These are phyloP conservation scores for Acleris literana DNA, from an alignment of 2,888 invertebrate species.

Conservation along the genomic window DNA sequence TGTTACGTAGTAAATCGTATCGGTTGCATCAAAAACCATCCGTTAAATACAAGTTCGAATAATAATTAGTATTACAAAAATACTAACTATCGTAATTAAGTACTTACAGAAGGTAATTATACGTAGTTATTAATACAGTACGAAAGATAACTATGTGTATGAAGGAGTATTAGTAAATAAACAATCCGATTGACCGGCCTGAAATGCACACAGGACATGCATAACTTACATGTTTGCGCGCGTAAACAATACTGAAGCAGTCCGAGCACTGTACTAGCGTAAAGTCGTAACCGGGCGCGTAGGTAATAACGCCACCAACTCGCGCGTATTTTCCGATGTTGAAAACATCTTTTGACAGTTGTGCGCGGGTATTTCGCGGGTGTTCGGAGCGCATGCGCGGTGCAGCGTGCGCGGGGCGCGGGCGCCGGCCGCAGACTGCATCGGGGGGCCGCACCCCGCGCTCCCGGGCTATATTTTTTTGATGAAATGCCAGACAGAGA, in stretches of 20 bases:
- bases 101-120: background rate
- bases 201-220: slow-evolving; percentile 70
- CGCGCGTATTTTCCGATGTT: slow-evolving; percentile 15
- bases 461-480: slow-evolving; percentile 33
- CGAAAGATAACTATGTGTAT: background rate
- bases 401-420: slow-evolving; percentile 62
- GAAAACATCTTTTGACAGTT: slow-evolving; percentile 40
- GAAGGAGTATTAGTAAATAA: slow-evolving; percentile 37
- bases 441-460: slow-evolving; percentile 48
- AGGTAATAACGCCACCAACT: slow-evolving; percentile 5
- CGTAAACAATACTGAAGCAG: slow-evolving; percentile 65
- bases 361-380: slow-evolving; percentile 41
- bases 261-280: slow-evolving; percentile 49
- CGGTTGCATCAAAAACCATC: slow-evolving; percentile 40
- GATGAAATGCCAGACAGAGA: slow-evolving; percentile 12
- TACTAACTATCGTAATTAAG: background rate
- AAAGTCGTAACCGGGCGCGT: slow-evolving; percentile 42
- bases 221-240: slow-evolving; percentile 72
- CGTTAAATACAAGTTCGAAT: background rate
- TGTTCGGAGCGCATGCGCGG: slow-evolving; percentile 51
- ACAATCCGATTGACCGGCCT: slow-evolving; percentile 56
- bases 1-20: slow-evolving; percentile 55
- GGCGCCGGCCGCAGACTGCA: slow-evolving; percentile 67
- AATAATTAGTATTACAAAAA: too few relatives aligned
- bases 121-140: background rate